Conservation (phyloP, 1,140 invertebrate species). For the Papilio glaucus region DNA sequence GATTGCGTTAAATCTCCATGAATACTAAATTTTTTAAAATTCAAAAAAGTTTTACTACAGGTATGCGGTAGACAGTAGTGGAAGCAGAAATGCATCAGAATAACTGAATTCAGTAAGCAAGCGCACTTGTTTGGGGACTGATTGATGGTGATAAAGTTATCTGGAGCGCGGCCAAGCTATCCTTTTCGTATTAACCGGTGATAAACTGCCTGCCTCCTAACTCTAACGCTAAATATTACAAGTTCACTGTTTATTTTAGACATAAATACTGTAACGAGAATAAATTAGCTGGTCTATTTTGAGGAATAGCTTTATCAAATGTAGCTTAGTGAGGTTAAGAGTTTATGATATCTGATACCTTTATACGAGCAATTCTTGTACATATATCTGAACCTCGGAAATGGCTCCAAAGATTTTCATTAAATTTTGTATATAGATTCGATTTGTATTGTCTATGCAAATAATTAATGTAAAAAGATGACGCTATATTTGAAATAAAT, state of each 20-base stretch:
- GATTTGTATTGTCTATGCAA: no score
- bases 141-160: constrained; percentile 28
- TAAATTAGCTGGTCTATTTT: background rate
- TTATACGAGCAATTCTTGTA: no score
- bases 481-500: no score
- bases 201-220: constrained; percentile 16
- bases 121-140: constrained; percentile 22
- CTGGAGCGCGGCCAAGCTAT: constrained; percentile 31
- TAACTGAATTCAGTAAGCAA: constrained; percentile 26
- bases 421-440: no score
- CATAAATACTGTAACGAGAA: background rate
- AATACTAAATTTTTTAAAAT: background rate
- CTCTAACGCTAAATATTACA: constrained; percentile 7
- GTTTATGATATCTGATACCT: no score
- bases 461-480: no score
- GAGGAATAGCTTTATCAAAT: no score
- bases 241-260: background rate
- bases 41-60: background rate
- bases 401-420: no score
- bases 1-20: background rate
- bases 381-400: no score
- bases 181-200: constrained; percentile 38
- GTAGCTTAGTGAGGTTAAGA: no score
- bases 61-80: background rate
- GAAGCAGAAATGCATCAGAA: constrained; percentile 9